These are phyloP conservation scores for Pristionchus exspectatus DNA, from an alignment of 2,888 invertebrate species.

Conservation along the genomic window DNA sequence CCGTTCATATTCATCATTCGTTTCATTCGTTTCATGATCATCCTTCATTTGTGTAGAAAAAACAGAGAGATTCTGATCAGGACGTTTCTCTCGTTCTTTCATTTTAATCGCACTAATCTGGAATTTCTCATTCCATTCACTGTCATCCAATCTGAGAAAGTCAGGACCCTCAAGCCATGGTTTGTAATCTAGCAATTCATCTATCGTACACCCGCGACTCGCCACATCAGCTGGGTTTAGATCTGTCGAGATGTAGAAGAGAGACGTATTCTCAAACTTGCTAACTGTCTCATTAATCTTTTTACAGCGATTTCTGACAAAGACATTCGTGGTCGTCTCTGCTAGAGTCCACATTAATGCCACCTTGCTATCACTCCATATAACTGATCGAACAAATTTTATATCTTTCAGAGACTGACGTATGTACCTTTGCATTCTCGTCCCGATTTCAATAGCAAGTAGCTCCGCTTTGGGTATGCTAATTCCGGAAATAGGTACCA, in stretches of 20 bases:
- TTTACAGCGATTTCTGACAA: conserved; percentile 62
- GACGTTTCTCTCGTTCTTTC: not conserved
- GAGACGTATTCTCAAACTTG: conserved; percentile 28
- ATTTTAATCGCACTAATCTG: not conserved
- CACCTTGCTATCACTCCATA: not conserved
- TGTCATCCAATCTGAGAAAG: conserved; percentile 56
- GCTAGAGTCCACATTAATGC: not conserved
- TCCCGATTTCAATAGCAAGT: not conserved
- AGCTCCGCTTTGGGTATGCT: conserved; percentile 55
- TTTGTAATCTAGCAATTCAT: conserved; percentile 55
- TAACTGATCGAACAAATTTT: not conserved
- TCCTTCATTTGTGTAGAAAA: not conserved
- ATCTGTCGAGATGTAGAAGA: conserved; percentile 62
- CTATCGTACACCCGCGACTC: conserved; percentile 61
- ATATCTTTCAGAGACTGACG: not conserved
- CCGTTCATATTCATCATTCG: no score
- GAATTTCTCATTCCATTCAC: not conserved
- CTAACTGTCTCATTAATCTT: conserved; percentile 57
- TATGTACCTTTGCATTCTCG: not conserved
- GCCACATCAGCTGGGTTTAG: conserved; percentile 70
- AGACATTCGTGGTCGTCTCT: not conserved
- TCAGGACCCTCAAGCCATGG: conserved; percentile 67
- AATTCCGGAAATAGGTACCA: conserved; percentile 15
- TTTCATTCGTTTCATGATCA: not conserved
- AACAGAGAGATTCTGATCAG: not conserved